Base-by-base conservation (phyloP, 92 coral and sea anemone genomes). In the Parazoanthus atlanticus region DNA sequence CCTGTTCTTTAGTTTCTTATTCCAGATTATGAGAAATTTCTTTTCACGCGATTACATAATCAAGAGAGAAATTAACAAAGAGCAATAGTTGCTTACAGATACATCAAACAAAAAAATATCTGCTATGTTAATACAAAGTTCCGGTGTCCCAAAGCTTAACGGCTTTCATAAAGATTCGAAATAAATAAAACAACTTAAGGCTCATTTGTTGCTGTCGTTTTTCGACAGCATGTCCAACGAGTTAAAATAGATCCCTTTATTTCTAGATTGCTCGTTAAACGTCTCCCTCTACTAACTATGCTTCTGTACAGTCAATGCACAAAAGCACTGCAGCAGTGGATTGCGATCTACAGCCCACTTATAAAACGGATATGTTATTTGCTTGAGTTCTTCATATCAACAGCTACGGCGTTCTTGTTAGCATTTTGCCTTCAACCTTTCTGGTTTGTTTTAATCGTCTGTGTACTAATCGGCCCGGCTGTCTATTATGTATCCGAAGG, bases 361-460 rank as follows among this genome's bases (percentile, higher is more conserved):
- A 10, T 11, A 36, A 34, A 21, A 12, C 12, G 11, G 65, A 41
- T 28, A n/a, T 69, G 34, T 10, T 9, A 40, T 25, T 26, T 17
- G 56, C 32, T 12, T n/a, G 10, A 67, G 8, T 36, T 21, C 28
- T 61, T 78, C 47, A 28, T 46, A 67, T 28, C 66, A 1, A 71
- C 65, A n/a, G 28, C 40, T 65, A 29, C 28, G 34, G 29, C 11
- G 54, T 46, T 46, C 41, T 70, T 84, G 56, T 26, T 43, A 69
- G 78, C 47, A 36, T 26, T 84, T 69, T 84, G 41, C n/a, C 52
- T 7, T 31, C 26, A 43, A 84, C 43, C 49, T 84, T 43, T 84
- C 87, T 84, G 87, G 78, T 84, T 71, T 84, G 66, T 84, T 73
- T 84, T 69, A 84, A 26, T 70, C 19, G 78, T 70, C n/a, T 84